phyloP scores from a whole-genome alignment of 2,113 vertebrate species.

The Callospermophilus lateralis region DNA sequence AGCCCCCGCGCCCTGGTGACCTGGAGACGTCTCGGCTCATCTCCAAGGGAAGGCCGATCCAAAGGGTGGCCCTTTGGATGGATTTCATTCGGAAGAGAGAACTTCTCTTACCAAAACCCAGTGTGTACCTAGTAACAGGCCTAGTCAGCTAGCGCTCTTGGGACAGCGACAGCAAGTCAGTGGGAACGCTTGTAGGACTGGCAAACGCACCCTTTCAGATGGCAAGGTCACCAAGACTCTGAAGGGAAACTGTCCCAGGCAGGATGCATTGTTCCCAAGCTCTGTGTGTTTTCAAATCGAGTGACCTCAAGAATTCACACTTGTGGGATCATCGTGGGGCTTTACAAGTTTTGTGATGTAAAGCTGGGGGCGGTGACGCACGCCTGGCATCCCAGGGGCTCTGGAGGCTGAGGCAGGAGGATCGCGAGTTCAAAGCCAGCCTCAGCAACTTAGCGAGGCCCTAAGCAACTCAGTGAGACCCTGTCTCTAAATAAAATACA shows the following conservation, averaged over 20 bases:
- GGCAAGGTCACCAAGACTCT: neutral
- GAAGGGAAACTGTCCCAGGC: neutral
- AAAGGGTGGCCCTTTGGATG: neutral
- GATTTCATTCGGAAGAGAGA: constrained; percentile 37
- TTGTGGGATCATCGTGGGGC: neutral
- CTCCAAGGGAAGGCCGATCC: neutral
- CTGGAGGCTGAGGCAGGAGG: too few relatives aligned
- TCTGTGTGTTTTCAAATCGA: constrained; percentile 10
- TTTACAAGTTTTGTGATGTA: neutral
- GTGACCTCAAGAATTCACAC: constrained; percentile 19
- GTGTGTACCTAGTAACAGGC: constrained; percentile 35
- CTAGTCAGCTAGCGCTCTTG: neutral
- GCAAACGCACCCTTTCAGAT: neutral
- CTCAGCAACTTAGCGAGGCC: too few relatives aligned
- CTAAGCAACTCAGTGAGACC: too few relatives aligned
- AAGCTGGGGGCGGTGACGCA: too few relatives aligned
- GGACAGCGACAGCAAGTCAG: neutral
- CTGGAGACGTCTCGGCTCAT: neutral
- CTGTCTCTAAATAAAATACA: too few relatives aligned
- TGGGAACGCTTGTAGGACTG: neutral
- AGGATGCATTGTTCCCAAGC: neutral
- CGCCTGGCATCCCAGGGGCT: too few relatives aligned
- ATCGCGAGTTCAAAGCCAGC: too few relatives aligned
- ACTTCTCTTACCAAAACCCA: constrained; percentile 51
- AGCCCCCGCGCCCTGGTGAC: accelerated